Base-by-base conservation (phyloP, 1,140 invertebrate species). In the Heliconius hewitsoni region DNA sequence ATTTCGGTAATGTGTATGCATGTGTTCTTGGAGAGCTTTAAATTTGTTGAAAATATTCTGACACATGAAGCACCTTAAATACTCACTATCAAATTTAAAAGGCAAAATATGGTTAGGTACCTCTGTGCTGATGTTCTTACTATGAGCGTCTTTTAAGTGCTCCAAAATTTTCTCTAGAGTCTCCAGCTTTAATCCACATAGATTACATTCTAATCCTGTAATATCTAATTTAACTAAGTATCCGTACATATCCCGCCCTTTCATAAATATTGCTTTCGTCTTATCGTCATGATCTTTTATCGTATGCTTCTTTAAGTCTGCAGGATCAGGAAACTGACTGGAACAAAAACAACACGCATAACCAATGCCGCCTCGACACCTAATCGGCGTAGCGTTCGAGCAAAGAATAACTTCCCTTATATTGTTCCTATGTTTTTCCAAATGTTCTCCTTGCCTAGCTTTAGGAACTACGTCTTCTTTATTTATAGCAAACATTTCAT, bases 311-410 rank as follows among this genome's bases (percentile, higher is more conserved):
- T 92, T 93, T 46, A 93, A 79, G 18, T 90, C 89, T 8, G 78
- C 74, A 0, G 91, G 85, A 23, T 90, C 84, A 1, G 83, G 83
- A 76, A 81, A 91, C 42, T 89, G 84, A 5, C 85, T 82, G 13
- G 73, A 52, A 74, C 91, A 93, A 57, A 88, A 91, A 50, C 87
- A 85, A 73, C 91, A 93, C 1, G 85, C 84, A 72, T 89, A 93
- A 3, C 88, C 86, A 8, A 84, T 85, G 2, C 84, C 85, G 0
- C 84, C 84, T 76, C 85, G 81, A 37, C 87, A 85, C 9, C 88
- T 84, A 18, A 93, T 90, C 0, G 89, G 90, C 0, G 90, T 91
- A 1, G 90, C 90, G 73, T 93, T 93, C 9, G 91, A 87, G 71
- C 82, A 90, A 46, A 83, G 80, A 30, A 93, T 78, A n/a, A 92